Evolutionary conservation across 2,888 invertebrate genomes (phyloP).

Genomic region (Drosophila prostipennis): DNA sequence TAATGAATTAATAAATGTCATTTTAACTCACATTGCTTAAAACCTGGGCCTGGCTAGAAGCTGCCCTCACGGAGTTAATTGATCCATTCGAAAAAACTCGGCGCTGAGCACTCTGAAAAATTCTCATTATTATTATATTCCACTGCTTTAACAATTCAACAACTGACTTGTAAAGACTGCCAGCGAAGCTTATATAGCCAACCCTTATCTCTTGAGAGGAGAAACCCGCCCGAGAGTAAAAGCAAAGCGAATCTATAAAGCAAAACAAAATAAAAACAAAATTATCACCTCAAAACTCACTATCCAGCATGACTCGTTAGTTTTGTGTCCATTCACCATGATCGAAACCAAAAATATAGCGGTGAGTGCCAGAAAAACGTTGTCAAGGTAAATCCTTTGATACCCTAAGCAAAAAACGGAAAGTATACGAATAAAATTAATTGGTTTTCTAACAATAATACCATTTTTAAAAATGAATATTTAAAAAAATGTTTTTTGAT

Average conservation of each 20-base stretch:
- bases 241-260: constrained; percentile 8
- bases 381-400: too few relatives aligned
- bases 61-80: not conserved
- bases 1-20: too few relatives aligned
- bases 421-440: too few relatives aligned
- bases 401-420: too few relatives aligned
- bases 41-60: constrained; percentile 5
- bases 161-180: not conserved
- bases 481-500: too few relatives aligned
- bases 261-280: constrained; percentile 11
- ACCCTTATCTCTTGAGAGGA: constrained; percentile 18
- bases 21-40: constrained; percentile 1
- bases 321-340: not conserved
- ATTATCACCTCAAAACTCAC: not conserved
- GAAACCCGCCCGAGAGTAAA: not conserved
- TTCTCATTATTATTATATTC: not conserved
- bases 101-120: not conserved
- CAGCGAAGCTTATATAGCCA: constrained; percentile 14
- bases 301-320: constrained; percentile 2
- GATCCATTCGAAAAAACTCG: not conserved
- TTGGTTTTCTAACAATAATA: too few relatives aligned
- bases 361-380: not conserved
- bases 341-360: not conserved
- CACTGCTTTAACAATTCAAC: not conserved
- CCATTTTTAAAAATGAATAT: too few relatives aligned